A percentile compares a stretch with the other conserved stretches of the same genome.
Evolutionary conservation across 2,888 invertebrate genomes (phyloP).

Genomic region (Ennomos quercinarius): DNA sequence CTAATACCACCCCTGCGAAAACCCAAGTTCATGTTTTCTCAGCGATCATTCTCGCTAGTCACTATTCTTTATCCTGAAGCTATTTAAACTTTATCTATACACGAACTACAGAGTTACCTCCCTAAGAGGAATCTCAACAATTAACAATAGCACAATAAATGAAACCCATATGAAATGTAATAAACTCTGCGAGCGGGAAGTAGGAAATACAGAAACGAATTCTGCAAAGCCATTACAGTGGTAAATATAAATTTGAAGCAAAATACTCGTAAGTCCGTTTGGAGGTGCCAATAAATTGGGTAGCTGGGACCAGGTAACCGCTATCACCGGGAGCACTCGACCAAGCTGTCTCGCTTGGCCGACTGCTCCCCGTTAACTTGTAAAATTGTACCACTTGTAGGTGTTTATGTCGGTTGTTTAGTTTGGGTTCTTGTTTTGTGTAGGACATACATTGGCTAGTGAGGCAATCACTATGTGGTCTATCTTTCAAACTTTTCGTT

Average conservation of each 20-base stretch:
- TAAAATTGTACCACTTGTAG: constrained; percentile 18
- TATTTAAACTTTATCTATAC: too few relatives aligned
- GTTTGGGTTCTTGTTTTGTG: not conserved
- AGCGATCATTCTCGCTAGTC: too few relatives aligned
- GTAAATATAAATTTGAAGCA: constrained; percentile 44
- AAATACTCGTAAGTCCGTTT: constrained; percentile 40
- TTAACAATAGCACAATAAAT: constrained; percentile 19
- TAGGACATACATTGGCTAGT: too few relatives aligned
- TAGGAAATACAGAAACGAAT: constrained; percentile 29
- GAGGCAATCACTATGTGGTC: too few relatives aligned
- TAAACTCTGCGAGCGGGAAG: constrained; percentile 20
- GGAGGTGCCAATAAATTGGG: constrained; percentile 45
- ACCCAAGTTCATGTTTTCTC: too few relatives aligned
- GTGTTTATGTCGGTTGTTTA: constrained; percentile 10
- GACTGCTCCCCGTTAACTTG: constrained; percentile 21
- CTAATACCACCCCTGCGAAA: too few relatives aligned
- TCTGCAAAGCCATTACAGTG: constrained; percentile 25
- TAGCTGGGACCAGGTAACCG: constrained; percentile 25
- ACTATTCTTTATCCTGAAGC: too few relatives aligned
- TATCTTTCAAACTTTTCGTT: too few relatives aligned
- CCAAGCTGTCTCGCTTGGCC: constrained; percentile 21
- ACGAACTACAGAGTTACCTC: too few relatives aligned
- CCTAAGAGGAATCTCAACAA: not conserved
- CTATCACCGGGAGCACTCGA: constrained; percentile 29
- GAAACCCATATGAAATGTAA: constrained; percentile 20